Evolutionary conservation across 2,888 invertebrate species (phyloP).

Genomic region (Oasisia sp.): DNA sequence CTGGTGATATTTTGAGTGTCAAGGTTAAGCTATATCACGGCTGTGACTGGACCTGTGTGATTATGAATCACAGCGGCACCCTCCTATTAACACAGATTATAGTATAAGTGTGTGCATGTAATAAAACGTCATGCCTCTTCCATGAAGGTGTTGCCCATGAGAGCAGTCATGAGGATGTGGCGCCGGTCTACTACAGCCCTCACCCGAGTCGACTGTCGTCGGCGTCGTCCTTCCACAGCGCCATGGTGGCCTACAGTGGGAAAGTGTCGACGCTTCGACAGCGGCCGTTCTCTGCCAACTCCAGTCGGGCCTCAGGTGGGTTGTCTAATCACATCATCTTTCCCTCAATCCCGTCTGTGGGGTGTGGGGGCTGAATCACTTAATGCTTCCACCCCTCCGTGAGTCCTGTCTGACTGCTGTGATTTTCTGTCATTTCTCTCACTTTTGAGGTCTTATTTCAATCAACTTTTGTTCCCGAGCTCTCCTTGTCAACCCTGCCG

Average conservation of each 20-base stretch:
- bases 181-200: neutral
- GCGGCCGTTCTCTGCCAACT: constrained; percentile 30
- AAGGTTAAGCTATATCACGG: too few relatives aligned
- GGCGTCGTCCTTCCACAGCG: neutral
- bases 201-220: neutral
- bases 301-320: constrained; percentile 24
- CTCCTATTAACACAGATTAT: too few relatives aligned
- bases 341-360: neutral
- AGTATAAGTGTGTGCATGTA: too few relatives aligned
- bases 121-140: neutral
- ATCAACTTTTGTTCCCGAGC: too few relatives aligned
- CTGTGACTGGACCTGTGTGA: too few relatives aligned
- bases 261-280: neutral
- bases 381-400: too few relatives aligned
- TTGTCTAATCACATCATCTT: neutral
- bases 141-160: neutral
- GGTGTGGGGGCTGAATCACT: neutral
- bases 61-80: too few relatives aligned
- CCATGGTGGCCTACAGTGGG: neutral
- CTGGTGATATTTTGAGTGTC: too few relatives aligned
- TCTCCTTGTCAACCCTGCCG: too few relatives aligned
- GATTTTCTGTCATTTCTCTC: too few relatives aligned
- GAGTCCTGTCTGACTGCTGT: too few relatives aligned
- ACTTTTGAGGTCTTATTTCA: too few relatives aligned
- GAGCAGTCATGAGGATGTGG: neutral